Evolutionary conservation across 1,140 invertebrate species (phyloP), one percentile per base, ranked within the genome.

Genomic region (Euborellia annulipes): DNA sequence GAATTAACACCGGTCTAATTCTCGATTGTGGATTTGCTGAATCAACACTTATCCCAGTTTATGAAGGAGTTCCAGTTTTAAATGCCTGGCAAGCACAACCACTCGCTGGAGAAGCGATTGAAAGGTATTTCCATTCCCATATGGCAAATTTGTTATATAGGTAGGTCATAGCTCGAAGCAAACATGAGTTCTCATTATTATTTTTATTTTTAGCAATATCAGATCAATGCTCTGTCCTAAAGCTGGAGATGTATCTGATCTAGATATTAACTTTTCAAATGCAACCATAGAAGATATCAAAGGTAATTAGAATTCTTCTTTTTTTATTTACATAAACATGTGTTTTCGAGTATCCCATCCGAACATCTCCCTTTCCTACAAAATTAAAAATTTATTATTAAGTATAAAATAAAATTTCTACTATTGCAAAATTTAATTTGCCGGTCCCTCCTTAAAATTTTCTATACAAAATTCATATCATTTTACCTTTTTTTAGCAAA

Each of bases 11-110:
- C 9, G 87, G 75, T 22, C 61, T 94, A 9, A 83, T 94, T 3
- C 59, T 94, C 13, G 89, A 94, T 63, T 70, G 89, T 17, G 89
- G 89, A n/a, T 85, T 85, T 56, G 69, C 72, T 45, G 88, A 93
- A 66, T 76, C 83, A 13, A 70, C 76, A 36, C 65, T 86, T 7
- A 75, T 92, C 55, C 89, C 89, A 11, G 72, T 93, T 37, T 87
- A 77, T 60, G 78, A 85, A 62, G 83, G 85, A n/a, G 75, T 89
- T 37, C 81, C 85, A 9, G 66, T 91, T 22, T 58, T 93, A 11
- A 76, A 79, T 56, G 77, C 82, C 2, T 82, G 81, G 70, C 79
- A 87, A 59, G 76, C 79, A 41, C 67, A 85, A 41, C 78, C 83
- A 22, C 61, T 88, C 9, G 88, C 71, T 13, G 74, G 73, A 22